Base-by-base conservation (phyloP, 2,113 vertebrate species). In the Xyrauchen texanus region DNA sequence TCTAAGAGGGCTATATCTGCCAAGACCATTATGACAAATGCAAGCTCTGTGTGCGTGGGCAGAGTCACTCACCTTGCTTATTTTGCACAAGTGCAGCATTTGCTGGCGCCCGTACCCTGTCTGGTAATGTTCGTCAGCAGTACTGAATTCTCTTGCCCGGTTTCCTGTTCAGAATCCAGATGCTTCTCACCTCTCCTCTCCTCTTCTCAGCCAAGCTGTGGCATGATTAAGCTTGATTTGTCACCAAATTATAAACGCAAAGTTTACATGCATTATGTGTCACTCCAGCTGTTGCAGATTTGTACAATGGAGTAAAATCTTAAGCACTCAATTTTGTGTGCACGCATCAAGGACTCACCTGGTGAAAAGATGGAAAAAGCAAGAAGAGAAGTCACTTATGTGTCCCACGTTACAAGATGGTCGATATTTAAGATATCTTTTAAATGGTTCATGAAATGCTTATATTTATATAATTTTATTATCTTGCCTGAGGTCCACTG, bases 261-360 rank as follows among this genome's bases (percentile, higher is more conserved):
- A 92, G 87, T 89, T 92, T 88, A 89, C 83, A 76, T 82, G 83
- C 85, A 90, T 92, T 89, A 88, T 86, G 84, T 68, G 70, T 87
- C 89, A 90, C 91, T 93, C 92, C 92, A 94, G 92, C 92, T 93
- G 92, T 91, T 93, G 86, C 90, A 91, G 90, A 93, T 93, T 93
- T 93, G 92, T 89, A 90, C 82, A 89, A 85, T 88, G 90, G 89
- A 92, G 92, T 91, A 91, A 90, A 91, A 92, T 88, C 87, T 88
- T 89, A 91, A 92, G 87, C 90, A 89, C 87, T 90, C 89, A 85
- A 88, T 86, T 91, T 89, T 90, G 87, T 55, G 47, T 60, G 47
- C 46, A 71, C 51, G n/a, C n/a, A n/a, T n/a, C 91, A 92, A 89
- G 88, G 70, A 88, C 88, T 90, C 70, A 79, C 45, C 70, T 79